Evolutionary conservation across 2,888 invertebrate species (phyloP), one percentile per base, ranked within the genome.

Genomic region (Stenodema calcarata): DNA sequence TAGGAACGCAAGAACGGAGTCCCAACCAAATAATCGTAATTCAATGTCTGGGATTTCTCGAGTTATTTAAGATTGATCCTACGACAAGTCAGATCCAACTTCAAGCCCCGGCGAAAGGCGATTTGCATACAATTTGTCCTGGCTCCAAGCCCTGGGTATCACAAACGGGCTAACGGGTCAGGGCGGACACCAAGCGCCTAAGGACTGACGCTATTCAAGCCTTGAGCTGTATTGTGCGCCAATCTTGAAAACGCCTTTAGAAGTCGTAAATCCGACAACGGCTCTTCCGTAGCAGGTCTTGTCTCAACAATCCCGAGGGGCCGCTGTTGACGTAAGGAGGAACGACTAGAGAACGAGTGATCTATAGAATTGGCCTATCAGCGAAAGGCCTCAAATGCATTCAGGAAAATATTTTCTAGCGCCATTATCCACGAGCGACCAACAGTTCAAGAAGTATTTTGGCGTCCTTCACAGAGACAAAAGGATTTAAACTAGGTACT

Each of bases 51-150:
- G 44, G 44, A 14, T 78, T 78, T 44, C 42, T 44, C 44, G 44
- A 78, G 78, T 44, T 78, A 78, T 78, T 76, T 44, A 42, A 78
- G 78, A 78, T 78, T 78, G 78, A 78, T 78, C 42, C 14, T 14
- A 27, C 78, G 44, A 78, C 78, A 78, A 44, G 44, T 12, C 44
- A 7, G n/a, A n/a, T 35, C 62, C 44, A 78, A 42, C 42, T 78
- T 78, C 78, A 42, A 78, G 42, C 41, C 12, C 27, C 78, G 42
- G 44, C 11, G 23, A 78, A 44, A 27, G 44, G 14, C 44, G 78
- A 78, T 78, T 78, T 78, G 78, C 78, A 78, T 78, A 78, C 78
- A 78, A 78, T 78, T 44, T 78, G 78, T 78, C 78, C 78, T 44
- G 78, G 41, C 78, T 78, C 44, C 42, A 78, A 78, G 44, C 78